Conservation (phyloP, 1,140 invertebrate species). For the Hycleus cichorii region DNA sequence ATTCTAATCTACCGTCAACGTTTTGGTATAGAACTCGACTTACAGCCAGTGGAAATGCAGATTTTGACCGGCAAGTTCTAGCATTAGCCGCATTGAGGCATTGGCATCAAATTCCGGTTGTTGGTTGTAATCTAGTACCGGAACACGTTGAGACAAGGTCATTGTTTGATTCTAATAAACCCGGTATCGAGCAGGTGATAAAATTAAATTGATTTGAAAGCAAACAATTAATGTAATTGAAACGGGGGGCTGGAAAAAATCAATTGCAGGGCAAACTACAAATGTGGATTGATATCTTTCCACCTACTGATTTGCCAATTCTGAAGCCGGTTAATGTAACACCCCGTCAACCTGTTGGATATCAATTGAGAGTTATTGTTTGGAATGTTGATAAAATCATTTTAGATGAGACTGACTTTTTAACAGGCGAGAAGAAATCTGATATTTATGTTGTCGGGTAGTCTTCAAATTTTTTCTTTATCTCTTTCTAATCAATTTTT, state of each 20-base stretch:
- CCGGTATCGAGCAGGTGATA: conserved; percentile 72
- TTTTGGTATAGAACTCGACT: neutral
- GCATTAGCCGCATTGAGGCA: conserved; percentile 62
- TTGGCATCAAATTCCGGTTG: conserved; percentile 63
- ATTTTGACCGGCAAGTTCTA: conserved; percentile 48
- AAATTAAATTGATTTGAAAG: neutral
- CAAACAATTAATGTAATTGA: neutral
- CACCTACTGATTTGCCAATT: conserved; percentile 52
- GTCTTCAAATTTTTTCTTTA: conserved; percentile 22
- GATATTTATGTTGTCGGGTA: conserved; percentile 85
- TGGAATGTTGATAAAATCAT: conserved; percentile 73
- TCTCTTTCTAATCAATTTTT: too few relatives aligned
- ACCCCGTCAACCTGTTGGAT: conserved; percentile 63
- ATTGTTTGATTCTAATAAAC: conserved; percentile 65
- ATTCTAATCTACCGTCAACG: neutral
- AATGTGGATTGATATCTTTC: conserved; percentile 87
- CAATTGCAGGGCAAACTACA: conserved; percentile 69
- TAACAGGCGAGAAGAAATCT: conserved; percentile 71
- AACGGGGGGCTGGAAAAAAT: neutral
- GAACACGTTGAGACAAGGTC: conserved; percentile 84
- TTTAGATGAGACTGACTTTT: conserved; percentile 67
- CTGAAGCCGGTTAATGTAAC: conserved; percentile 64
- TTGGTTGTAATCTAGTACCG: conserved; percentile 71
- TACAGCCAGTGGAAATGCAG: conserved; percentile 18
- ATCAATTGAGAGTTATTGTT: conserved; percentile 76